Evolutionary conservation across 1,140 invertebrate genomes (phyloP), one percentile per base, ranked within the genome.

Genomic region (Procambarus virginalis): DNA sequence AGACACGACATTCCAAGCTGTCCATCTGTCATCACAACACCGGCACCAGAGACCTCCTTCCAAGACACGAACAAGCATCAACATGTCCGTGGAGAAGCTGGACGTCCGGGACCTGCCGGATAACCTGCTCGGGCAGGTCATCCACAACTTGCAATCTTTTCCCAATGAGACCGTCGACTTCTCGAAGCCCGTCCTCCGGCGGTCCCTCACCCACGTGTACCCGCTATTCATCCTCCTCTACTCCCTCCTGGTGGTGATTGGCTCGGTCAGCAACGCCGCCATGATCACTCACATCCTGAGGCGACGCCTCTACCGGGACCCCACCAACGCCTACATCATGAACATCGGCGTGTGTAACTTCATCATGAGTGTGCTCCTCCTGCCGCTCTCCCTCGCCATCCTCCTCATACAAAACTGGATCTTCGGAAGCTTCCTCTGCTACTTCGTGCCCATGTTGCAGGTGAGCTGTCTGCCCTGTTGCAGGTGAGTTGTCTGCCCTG

Each of bases 401-500:
- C 70, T 89, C 2, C 86, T 89, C 55, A 82, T 89, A 46, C 86
- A 89, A 70, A 89, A 89, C 68, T 89, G 86, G 86, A 64, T 89
- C 86, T 89, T 89, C 79, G 86, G 86, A 17, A 82, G 79, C 45
- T 89, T 89, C 55, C 79, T 89, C 10, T 89, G 86, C n/a, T 89
- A 89, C 70, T 83, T 89, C 80, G 86, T 89, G 45, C 86, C 86
- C 14, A 89, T 89, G 86, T 58, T 89, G 49, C 86, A 89, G 86
- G 86, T 89, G 12, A 58, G 84, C 22, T 34, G 34, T 34, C 34
- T 34, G 34, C 34, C 34, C 34, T 34, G 34, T 1, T 34, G 34
- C 34, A 34, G 34, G 34, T 34, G 34, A 34, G 34, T 34, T 34
- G 34, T 34, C 34, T 34, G 34, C 34, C 34, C 34, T 34, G 34